Base-by-base conservation (phyloP, 2,797 vertebrate genomes). In the Huso huso region DNA sequence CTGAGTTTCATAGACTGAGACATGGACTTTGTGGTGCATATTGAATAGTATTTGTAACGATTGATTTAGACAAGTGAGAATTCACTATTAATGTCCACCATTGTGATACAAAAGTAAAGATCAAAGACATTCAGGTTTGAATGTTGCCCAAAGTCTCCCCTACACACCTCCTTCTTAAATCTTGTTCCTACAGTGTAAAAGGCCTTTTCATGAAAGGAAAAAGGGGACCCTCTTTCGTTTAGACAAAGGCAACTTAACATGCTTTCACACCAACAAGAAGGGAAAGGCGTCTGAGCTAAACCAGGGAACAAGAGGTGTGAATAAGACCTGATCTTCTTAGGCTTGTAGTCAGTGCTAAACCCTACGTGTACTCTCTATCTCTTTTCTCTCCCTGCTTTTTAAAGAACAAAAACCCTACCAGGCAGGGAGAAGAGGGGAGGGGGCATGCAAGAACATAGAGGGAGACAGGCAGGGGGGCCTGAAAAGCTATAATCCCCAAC, bases 221-320 rank as follows among this genome's bases (percentile, higher is more conserved):
- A 81, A 86, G 86, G 87, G 84, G 86, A 83, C 77, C 82, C 83
- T 77, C 83, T 85, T 87, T 88, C 89, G 83, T 86, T 77, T 69
- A 49, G 80, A 89, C 83, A 89, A 89, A 89, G 84, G 83, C 82
- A 79, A 88, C 81, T 82, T 85, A 88, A 91, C 86, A 74, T 72
- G 86, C 87, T 90, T 89, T 91, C 87, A 89, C 82, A 74, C 78
- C 75, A 71, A 88, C 87, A 82, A 85, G 86, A 75, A 87, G 86
- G 18, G 10, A 62, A 61, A 37, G 18, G 61, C 67, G 51, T 66
- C 63, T 71, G 15, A 58, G 75, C 78, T 85, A 88, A 87, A 87
- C 82, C 85, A 85, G 86, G 83, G 84, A 84, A 89, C 86, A 86
- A 90, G 88, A 89, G 87, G 89, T 90, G 89, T 80, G 84, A 90